Evolutionary conservation across 2,888 invertebrate species (phyloP), one percentile per base, ranked within the genome.

Genomic region (Latrodectus hesperus): DNA sequence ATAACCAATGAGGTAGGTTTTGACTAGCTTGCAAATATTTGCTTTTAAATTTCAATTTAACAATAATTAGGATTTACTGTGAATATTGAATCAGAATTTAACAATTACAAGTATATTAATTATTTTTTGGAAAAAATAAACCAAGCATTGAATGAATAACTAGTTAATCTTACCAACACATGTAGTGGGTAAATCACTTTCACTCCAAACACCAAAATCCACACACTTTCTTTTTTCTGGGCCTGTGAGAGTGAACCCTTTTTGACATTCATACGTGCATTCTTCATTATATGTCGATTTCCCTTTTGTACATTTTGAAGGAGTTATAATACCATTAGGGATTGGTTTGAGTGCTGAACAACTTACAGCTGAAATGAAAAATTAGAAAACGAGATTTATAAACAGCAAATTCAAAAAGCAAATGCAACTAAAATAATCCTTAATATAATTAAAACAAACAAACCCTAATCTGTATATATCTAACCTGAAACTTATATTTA

Each of bases 161-260:
- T 5, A 49, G 5, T 49, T 22, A 9, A 16, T 53, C 92, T 90
- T 91, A 94, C 94, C 94, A 78, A 93, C 90, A 91, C 94, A 94
- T 84, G 92, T 92, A 87, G 91, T 93, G 65, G 91, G 93, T 76
- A 92, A 92, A 83, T 93, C 93, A 68, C 93, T 92, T 16, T 93
- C 92, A 93, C 94, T 94, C 91, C 93, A 92, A 0, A 94, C 94
- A 60, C 94, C 94, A 86, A 93, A 93, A 52, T 94, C 94, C 9
- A 92, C 92, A 90, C 95, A 95, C 38, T 92, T 92, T 90, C 93
- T 93, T 60, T 92, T 92, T 60, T 91, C 90, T 0, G 94, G 93
- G 0, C 95, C 95, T 78, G 93, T 92, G 9, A 94, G 91, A 65
- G 93, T 92, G 91, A 94, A 95, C 8, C 95, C 95, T 9, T 92